Conservation (phyloP, 2,797 vertebrate species). For the Myripristis jacobus region DNA sequence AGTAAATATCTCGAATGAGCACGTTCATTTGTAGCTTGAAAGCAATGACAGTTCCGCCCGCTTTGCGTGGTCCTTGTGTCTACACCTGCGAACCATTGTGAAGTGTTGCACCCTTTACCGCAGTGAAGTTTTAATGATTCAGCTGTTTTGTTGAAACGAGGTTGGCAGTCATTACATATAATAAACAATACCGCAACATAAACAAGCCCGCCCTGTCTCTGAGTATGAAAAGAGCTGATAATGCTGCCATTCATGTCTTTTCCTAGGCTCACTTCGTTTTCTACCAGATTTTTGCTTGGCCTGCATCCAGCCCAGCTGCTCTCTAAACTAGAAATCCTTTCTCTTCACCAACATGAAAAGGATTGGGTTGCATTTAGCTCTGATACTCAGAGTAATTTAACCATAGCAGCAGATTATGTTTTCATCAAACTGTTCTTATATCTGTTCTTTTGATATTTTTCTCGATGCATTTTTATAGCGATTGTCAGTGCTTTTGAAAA, state of each 20-base stretch:
- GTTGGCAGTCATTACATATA: conserved; percentile 54
- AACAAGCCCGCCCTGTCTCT: conserved; percentile 62
- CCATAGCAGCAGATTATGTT: conserved; percentile 1
- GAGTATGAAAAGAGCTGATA: conserved; percentile 65
- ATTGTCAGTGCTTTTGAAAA: too few species aligned
- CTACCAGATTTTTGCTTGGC: conserved; percentile 78
- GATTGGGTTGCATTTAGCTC: conserved; percentile 44
- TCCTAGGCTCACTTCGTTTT: conserved; percentile 66
- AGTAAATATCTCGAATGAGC: background rate
- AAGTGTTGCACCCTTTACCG: conserved; percentile 70
- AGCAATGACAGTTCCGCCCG: background rate
- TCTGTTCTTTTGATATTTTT: background rate
- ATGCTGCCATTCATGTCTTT: conserved; percentile 75
- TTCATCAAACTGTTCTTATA: background rate
- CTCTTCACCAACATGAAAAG: conserved; percentile 48
- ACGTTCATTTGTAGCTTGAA: background rate
- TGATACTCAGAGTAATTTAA: conserved; percentile 18
- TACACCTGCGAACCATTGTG: conserved; percentile 56
- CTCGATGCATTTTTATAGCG: background rate
- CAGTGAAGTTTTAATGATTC: conserved; percentile 86
- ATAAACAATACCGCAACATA: conserved; percentile 70
- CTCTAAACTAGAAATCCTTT: conserved; percentile 68
- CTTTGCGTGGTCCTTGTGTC: conserved; percentile 30
- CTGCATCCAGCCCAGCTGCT: conserved; percentile 77
- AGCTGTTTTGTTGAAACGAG: conserved; percentile 79